Conservation (phyloP, 2,113 vertebrate genomes). For the Mus pahari region DNA sequence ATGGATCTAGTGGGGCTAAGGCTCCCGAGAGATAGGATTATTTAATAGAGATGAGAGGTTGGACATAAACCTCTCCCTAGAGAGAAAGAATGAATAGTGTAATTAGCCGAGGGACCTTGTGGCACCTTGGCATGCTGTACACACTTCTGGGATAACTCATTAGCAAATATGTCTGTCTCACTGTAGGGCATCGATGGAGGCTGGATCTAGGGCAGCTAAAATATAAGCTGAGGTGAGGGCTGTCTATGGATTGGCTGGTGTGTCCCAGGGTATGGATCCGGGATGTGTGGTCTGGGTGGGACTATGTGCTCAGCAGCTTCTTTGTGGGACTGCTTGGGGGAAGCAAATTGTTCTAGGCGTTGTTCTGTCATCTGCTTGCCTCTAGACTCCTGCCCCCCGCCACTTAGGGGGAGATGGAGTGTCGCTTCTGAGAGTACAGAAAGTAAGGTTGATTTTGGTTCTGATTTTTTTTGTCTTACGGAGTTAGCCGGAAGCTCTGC, state of each 20-base stretch:
- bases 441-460: not conserved
- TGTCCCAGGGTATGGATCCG: not conserved
- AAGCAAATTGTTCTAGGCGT: not conserved
- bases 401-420: not conserved
- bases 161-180: not conserved
- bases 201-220: not conserved
- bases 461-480: not conserved
- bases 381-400: not conserved
- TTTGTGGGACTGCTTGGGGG: not conserved
- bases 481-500: not conserved
- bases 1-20: constrained; percentile 32
- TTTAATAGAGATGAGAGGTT: constrained; percentile 69
- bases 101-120: constrained; percentile 67
- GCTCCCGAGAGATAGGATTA: constrained; percentile 36
- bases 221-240: not conserved
- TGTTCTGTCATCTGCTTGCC: not conserved
- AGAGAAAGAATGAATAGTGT: constrained; percentile 52
- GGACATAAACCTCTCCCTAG: constrained; percentile 62
- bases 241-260: not conserved
- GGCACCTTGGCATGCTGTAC: constrained; percentile 30
- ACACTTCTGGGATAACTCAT: not conserved
- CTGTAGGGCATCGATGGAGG: not conserved
- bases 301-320: not conserved
- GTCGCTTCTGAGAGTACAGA: too few species aligned
- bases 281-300: not conserved